phyloP scores from a whole-genome alignment of 2,113 vertebrate species.

The Microtus montanus region DNA sequence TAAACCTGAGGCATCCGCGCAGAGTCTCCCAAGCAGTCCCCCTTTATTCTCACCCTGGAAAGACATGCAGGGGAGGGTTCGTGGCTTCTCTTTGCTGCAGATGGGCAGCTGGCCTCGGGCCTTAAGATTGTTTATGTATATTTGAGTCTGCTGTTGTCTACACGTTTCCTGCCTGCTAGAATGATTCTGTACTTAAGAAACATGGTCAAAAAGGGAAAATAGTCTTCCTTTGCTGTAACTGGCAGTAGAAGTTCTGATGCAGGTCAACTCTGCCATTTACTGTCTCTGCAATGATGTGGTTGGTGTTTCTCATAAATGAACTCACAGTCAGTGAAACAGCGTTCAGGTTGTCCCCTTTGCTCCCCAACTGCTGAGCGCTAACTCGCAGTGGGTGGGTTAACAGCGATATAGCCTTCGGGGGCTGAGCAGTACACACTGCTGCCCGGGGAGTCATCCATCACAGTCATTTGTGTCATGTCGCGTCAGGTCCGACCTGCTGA shows the following conservation, averaged over 20 bases:
- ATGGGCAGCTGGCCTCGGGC: not conserved
- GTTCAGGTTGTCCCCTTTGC: not conserved
- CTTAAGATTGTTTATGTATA: not conserved
- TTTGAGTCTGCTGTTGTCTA: not conserved
- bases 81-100: not conserved
- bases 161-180: not conserved
- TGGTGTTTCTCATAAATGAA: not conserved
- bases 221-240: conserved; percentile 25
- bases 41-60: not conserved
- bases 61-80: not conserved
- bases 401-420: not conserved
- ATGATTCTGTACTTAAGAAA: not conserved
- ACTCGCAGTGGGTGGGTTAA: not conserved
- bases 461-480: not conserved
- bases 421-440: not conserved
- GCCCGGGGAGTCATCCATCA: not conserved
- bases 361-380: not conserved
- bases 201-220: not conserved
- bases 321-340: not conserved
- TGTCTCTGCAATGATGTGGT: not conserved
- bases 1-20: not conserved
- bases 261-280: not conserved
- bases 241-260: not conserved
- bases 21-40: not conserved
- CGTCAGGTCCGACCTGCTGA: not conserved